A percentile compares a stretch with the other conserved stretches of the same genome.
phyloP scores from a whole-genome alignment of 1,140 invertebrate species.

The Callitettix versicolor region DNA sequence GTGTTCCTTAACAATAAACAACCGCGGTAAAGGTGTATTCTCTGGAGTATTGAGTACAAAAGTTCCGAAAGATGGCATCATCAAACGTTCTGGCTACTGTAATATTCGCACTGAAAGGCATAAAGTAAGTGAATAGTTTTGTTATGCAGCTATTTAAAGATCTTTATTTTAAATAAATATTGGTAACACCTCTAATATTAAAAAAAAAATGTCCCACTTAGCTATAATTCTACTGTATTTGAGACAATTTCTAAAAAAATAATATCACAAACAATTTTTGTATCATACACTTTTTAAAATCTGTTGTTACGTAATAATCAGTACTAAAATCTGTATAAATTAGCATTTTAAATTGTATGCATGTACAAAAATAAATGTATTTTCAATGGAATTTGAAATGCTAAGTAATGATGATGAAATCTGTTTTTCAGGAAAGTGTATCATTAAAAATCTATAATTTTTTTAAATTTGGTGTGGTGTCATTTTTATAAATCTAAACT shows the following conservation, averaged over 20 bases:
- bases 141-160: constrained; percentile 41
- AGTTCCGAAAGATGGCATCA: constrained; percentile 67
- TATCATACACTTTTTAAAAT: too few relatives aligned
- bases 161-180: constrained; percentile 49
- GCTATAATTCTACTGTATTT: not conserved
- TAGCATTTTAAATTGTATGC: too few relatives aligned
- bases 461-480: too few relatives aligned
- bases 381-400: too few relatives aligned
- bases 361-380: too few relatives aligned
- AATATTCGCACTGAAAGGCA: constrained; percentile 55
- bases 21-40: constrained; percentile 62
- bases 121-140: constrained; percentile 38
- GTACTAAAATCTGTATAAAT: too few relatives aligned
- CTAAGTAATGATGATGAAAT: too few relatives aligned
- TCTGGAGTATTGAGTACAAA: constrained; percentile 56
- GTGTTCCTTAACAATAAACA: constrained; percentile 45
- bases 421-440: too few relatives aligned
- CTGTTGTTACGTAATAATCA: too few relatives aligned
- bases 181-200: not conserved
- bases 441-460: too few relatives aligned
- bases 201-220: not conserved
- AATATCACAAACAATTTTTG: too few relatives aligned
- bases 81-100: constrained; percentile 64
- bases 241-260: not conserved
- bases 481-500: too few relatives aligned